Base-by-base conservation (phyloP, 2,113 vertebrate species). In the Tenrec ecaudatus region DNA sequence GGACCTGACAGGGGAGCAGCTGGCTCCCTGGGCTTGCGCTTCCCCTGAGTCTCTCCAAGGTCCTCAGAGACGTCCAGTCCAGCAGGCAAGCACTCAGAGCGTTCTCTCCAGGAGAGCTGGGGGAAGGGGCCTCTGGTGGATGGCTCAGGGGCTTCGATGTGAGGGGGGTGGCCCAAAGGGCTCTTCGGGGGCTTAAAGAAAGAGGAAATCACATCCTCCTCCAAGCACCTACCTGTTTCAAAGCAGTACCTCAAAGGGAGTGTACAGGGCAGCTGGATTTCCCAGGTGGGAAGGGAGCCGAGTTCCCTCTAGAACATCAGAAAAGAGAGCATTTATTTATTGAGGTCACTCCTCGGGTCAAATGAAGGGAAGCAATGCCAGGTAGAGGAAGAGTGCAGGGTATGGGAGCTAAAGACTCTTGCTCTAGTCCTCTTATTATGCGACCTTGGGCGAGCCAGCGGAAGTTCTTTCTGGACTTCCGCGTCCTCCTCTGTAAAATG, bases 1-100 rank as follows among this genome's bases (percentile, higher is more conserved):
- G 92, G 91, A 90, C 95, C 82, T 96, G 90, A 94, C 94, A 96
- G 82, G 85, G 43, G 94, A 89, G 71, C 93, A 75, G 76, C 90
- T 80, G 53, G 36, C 94, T 91, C 90, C 86, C 88, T 33, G 95
- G 94, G 94, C 36, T 93, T 90, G 33, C 69, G n/a, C 91, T n/a
- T 85, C 91, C 91, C 93, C 23, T 7, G 95, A 78, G 79, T 53
- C 53, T 75, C 71, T 77, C 57, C 80, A 40, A 9, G 57, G 40
- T 66, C 76, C 88, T 96, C 88, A 31, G 85, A 95, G 95, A 68
- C 31, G 86, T 36, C 75, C 90, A 66, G 60, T 62, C 40, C 40
- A 7, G 43, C 75, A 19, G 40, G 43, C 75, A 19, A 15, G 57
- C 93, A 62, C 85, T 84, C 86, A 83, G 81, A 43, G 25, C 33